A percentile compares a stretch with the other conserved stretches of the same genome.
Conservation (phyloP, 1,140 invertebrate genomes). For the Steinernema feltiae region DNA sequence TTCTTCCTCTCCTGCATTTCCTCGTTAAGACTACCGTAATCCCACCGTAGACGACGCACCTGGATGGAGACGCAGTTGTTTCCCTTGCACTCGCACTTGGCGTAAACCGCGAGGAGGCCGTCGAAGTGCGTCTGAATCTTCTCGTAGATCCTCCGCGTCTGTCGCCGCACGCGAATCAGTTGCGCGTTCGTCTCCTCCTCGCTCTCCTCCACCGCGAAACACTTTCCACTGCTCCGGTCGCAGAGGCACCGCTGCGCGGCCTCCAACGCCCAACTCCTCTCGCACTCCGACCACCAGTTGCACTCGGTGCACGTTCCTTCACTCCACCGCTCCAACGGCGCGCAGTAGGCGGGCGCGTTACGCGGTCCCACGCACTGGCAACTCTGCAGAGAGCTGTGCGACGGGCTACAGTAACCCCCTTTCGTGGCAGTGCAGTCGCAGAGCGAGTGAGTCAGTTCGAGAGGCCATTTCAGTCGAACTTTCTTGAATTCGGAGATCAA, state of each 20-base stretch:
- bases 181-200: neutral
- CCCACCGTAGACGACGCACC: neutral
- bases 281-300: slow-evolving; percentile 31
- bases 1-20: neutral
- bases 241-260: slow-evolving; percentile 7
- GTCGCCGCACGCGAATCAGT: slow-evolving; percentile 17
- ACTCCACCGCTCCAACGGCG: neutral
- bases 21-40: no score
- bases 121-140: slow-evolving; percentile 31
- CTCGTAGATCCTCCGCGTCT: slow-evolving; percentile 23
- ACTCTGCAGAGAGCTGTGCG: neutral
- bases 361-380: slow-evolving; percentile 2
- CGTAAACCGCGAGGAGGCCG: slow-evolving; percentile 31
- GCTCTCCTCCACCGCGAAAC: slow-evolving; percentile 16
- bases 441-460: neutral
- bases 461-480: neutral
- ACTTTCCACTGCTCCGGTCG: neutral
- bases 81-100: slow-evolving; percentile 29
- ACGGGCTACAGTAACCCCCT: neutral
- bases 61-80: slow-evolving; percentile 15
- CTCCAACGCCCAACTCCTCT: neutral
- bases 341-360: slow-evolving; percentile 5
- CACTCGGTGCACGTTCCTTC: slow-evolving; percentile 14
- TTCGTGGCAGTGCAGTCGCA: neutral
- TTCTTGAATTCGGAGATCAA: neutral